Evolutionary conservation across 2,797 vertebrate genomes (phyloP).

Genomic region (Thunnus albacares): DNA sequence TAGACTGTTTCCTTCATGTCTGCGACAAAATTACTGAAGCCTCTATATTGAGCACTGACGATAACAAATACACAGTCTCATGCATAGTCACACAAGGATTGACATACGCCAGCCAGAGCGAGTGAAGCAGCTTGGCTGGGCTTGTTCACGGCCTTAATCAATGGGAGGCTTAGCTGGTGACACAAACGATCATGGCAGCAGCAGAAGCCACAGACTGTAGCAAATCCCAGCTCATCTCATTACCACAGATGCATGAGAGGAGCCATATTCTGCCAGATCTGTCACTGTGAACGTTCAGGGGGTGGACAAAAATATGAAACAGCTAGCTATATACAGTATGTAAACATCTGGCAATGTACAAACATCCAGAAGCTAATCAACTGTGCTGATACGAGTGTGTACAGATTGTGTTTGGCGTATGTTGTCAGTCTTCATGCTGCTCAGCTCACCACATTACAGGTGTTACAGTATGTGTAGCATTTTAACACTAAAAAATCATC

Average conservation of each 20-base stretch:
- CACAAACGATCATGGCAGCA: conserved; percentile 72
- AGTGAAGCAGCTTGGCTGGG: conserved; percentile 70
- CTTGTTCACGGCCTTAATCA: conserved; percentile 75
- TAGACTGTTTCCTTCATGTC: conserved; percentile 30
- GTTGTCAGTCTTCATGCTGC: conserved; percentile 44
- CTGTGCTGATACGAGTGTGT: conserved; percentile 36
- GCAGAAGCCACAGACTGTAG: conserved; percentile 75
- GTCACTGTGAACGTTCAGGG: conserved; percentile 53
- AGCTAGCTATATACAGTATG: conserved; percentile 27
- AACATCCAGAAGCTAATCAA: conserved; percentile 62
- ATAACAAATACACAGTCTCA: conserved; percentile 38
- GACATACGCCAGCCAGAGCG: conserved; percentile 74
- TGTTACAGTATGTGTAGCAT: conserved; percentile 29
- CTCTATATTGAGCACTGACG: conserved; percentile 11
- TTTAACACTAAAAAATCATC: conserved; percentile 21
- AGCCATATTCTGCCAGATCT: conserved; percentile 69
- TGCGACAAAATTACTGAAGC: conserved; percentile 47
- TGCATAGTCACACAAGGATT: conserved; percentile 66
- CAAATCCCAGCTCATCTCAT: conserved; percentile 79
- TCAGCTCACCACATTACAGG: conserved; percentile 21
- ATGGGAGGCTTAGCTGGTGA: conserved; percentile 77
- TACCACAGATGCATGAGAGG: conserved; percentile 73
- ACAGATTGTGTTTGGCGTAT: conserved; percentile 53
- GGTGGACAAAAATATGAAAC: conserved; percentile 46
- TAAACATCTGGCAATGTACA: conserved; percentile 68